A percentile compares a stretch with the other conserved stretches of the same genome.
Conservation (phyloP, 2,797 vertebrate genomes). For the Pangasius mekongensis region DNA sequence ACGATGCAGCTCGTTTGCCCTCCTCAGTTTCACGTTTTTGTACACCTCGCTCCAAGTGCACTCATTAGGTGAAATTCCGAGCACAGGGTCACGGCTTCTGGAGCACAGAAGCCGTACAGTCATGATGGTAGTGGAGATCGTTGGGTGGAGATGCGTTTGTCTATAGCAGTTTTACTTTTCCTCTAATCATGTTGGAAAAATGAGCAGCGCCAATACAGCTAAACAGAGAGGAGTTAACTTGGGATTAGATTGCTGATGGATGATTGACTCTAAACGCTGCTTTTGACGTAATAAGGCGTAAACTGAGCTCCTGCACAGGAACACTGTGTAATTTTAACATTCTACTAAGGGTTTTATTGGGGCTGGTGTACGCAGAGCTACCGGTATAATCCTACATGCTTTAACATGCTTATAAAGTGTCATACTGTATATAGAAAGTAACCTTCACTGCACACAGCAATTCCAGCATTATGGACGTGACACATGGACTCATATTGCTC, state of each 20-base stretch:
- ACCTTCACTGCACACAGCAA: neutral
- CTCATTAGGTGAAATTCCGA: constrained; percentile 28
- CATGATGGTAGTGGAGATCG: neutral
- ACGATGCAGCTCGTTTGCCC: constrained; percentile 41
- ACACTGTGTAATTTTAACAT: constrained; percentile 7
- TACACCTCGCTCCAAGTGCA: constrained; percentile 40
- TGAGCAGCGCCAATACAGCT: neutral
- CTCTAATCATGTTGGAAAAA: neutral
- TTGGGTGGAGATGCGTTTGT: neutral
- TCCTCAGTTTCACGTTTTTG: constrained; percentile 44
- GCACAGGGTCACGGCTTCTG: neutral
- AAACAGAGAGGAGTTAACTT: constrained; percentile 17
- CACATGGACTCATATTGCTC: neutral
- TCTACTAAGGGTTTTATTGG: constrained; percentile 2
- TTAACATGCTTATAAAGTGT: constrained; percentile 6
- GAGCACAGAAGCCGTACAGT: neutral
- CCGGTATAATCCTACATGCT: constrained; percentile 13
- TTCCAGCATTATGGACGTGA: neutral
- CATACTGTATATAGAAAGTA: constrained; percentile 16
- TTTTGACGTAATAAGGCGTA: neutral
- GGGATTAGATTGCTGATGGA: constrained; percentile 19
- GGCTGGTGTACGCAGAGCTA: neutral
- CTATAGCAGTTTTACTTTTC: neutral
- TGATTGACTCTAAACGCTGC: neutral
- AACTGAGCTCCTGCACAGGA: constrained; percentile 23